Evolutionary conservation across 2,113 vertebrate genomes (phyloP).

Genomic region (Delphinus delphis): DNA sequence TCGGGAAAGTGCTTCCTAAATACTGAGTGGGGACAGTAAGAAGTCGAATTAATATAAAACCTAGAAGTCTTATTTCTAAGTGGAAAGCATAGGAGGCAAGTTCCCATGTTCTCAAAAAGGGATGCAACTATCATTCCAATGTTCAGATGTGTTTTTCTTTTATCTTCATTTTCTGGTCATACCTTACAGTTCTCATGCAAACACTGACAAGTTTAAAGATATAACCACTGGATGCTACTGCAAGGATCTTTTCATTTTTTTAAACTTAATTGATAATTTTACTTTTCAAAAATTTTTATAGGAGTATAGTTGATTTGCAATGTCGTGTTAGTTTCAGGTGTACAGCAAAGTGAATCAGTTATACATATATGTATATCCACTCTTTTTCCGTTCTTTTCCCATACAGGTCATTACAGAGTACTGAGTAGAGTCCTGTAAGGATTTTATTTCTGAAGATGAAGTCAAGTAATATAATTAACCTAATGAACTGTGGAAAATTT

Average conservation of each 20-base stretch:
- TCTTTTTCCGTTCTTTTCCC: background rate
- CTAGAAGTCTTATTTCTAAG: background rate
- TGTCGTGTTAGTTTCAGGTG: background rate
- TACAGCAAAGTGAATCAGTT: background rate
- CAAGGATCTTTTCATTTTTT: background rate
- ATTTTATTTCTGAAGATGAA: background rate
- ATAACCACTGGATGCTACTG: background rate
- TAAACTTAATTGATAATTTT: background rate
- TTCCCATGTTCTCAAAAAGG: background rate
- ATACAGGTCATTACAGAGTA: background rate
- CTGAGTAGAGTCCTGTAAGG: background rate
- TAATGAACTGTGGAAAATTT: background rate
- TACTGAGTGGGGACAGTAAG: background rate
- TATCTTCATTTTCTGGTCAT: background rate
- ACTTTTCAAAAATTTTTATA: background rate
- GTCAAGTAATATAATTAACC: background rate
- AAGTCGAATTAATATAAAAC: background rate
- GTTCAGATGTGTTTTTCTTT: background rate
- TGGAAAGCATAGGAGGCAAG: background rate
- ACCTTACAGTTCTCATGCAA: background rate
- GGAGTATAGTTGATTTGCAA: background rate
- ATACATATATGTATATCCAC: background rate
- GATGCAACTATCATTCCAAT: background rate
- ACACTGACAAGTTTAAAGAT: background rate
- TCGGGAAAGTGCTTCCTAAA: background rate